Base-by-base conservation (phyloP, 2,113 vertebrate species). In the Nyctibius bracteatus region DNA sequence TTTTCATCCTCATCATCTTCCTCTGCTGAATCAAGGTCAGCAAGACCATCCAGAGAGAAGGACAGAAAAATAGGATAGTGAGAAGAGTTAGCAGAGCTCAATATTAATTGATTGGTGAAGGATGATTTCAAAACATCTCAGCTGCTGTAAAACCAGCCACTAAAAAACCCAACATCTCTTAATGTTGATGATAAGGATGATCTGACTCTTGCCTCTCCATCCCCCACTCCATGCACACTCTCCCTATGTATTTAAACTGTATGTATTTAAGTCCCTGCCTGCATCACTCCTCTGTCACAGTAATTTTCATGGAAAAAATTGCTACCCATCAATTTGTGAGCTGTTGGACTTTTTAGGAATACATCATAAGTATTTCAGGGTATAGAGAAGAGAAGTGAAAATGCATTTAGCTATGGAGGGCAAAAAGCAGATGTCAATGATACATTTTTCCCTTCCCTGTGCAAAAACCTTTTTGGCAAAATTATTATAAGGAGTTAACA, bases 251-350 rank as follows among this genome's bases (percentile, higher is more conserved):
- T 88, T 86, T 85, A 55, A 39, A 88, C 58, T 51, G 25, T 49
- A 83, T 71, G 17, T 66, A 75, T 92, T 86, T 63, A 92, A 92
- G 59, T 86, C 47, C 63, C 47, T 94, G 72, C 67, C 80, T 61
- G 75, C 43, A 94, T 92, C 51, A 28, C 25, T 86, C 12, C 59
- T 92, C 79, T 78, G 51, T 92, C 80, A 95, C 83, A 86, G 88
- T 92, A 86, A 88, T 94, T 95, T 96, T 94, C 70, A 88, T 82
- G 88, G 78, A 44, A 82, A 94, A 87, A 88, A 88, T 85, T 97
- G 81, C 41, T 88, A 61, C 85, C 92, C 54, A 65, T 92, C 85
- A 88, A 54, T 93, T 93, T 92, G 54, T 80, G 94, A 92, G 49
- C 71, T 63, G 37, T 62, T 70, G 62, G 82, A 73, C 41, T 80